Base-by-base conservation (phyloP, 2,113 vertebrate genomes). In the Crotalus viridis region DNA sequence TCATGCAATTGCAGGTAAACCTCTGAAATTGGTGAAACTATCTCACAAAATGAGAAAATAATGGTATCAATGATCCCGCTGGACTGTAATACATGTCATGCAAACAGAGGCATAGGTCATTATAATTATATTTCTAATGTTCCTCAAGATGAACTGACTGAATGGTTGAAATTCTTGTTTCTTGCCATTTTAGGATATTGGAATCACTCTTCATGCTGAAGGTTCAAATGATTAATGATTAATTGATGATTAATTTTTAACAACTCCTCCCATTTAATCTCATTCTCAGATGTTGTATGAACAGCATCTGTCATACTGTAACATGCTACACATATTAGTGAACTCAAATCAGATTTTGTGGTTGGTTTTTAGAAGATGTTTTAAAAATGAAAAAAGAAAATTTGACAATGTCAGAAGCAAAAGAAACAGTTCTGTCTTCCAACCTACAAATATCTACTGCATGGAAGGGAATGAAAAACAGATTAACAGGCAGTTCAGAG, bases 221-320 rank as follows among this genome's bases (percentile, higher is more conserved):
- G 24, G 28, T 43, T 33, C 61, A 90, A 48, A 13, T 69, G 28
- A 74, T 51, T 85, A 48, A 13, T 74, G 46, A 74, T 51, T 85
- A 28, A 85, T 55, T n/a, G 22, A 24, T 61, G 15, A 46, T 10
- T 87, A 61, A 87, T 87, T 19, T 91, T 91, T 91, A 87, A 91
- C 85, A 91, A 57, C n/a, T 85, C 64, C 51, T 56, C 22, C 69
- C 39, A 24, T 85, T 91, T 91, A 91, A 74, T 85, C 90, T 91
- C 52, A 33, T 55, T 85, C 69, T 33, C 33, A 39, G 90, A 39
- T 57, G 39, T 59, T 86, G 55, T n/a, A 46, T 91, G 55, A 87
- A 59, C 87, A 52, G 43, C 43, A 52, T 91, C 26, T 51, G 43
- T 61, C 55, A 61, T 51, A 87, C 19, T 57, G 24, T 48, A 48